Base-by-base conservation (phyloP, 2,888 invertebrate species). In the Caenorhabditis sulstoni region DNA sequence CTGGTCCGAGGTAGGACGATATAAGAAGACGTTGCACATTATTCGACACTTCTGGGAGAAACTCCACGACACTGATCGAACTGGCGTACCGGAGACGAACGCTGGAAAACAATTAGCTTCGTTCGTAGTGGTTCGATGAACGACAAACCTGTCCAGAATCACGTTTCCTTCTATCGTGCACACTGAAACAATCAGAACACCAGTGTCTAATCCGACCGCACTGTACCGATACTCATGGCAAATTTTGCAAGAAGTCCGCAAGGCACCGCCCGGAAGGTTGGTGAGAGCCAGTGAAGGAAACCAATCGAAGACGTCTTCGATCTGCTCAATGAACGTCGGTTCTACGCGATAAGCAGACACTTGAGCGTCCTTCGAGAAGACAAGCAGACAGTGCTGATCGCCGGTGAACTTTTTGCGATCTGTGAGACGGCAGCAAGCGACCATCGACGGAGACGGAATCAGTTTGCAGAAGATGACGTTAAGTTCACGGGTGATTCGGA, bases 1-100 rank as follows among this genome's bases (percentile, higher is more conserved):
- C 79, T 0, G 81, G 81, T 2, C 81, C 81, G 22, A 81, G 57
- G 23, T 67, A 73, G 1, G 81, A 81, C 1, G 81, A 81, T 3
- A 81, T 18, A 0, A 81, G 64, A 45, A 81, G 58, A 37, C 75
- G 74, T 52, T 74, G 74, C 0, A 59, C 55, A 2, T 73, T 66
- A 8, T 47, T 41, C 1, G 67, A 71, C 0, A 71, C 64, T 57
- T 75, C 37, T 9, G 79, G 81, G 11, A 81, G 57, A 23, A 81
- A 78, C 35, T 81, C 74, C 37, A 76, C 71, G 16, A 81, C 73
- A 8, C 78, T 74, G 5, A 81, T 55, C 9, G 81, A 71, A 4
- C 58, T 44, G 12, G 76, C 67, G 41, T 58, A 79, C 22, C 71
- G 71, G 12, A 81, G 75, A 12, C 70, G 70, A 39, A 59, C 23